Base-by-base conservation (phyloP, 2,113 vertebrate genomes). In the Ptyas mucosa region DNA sequence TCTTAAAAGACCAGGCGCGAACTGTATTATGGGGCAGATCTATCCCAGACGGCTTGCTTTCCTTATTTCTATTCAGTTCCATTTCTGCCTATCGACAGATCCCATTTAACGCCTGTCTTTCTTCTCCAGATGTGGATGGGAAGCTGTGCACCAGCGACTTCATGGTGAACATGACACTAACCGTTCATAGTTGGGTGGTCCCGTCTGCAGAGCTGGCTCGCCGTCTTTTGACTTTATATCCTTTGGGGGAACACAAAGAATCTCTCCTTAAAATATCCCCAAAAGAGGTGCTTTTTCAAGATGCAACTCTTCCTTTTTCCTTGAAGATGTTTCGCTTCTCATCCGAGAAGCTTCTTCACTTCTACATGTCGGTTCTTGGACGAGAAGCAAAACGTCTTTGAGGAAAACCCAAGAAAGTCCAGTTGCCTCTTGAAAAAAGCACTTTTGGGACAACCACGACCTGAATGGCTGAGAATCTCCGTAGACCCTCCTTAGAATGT, bases 111-210 rank as follows among this genome's bases (percentile, higher is more conserved):
- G 15, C n/a, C n/a, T 15, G 88, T 8, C 18, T 0, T 58, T 26
- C 88, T 23, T 34, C 18, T 88, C 15, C 58, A 98, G 97, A 97
- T 90, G 88, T 95, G 0, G 55, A 96, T 0, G 97, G 97, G 20
- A 96, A 86, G 89, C 95, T 98, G 11, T 75, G 96, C 89, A 94
- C 88, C 0, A 95, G 96, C 34, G 96, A 96, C 51, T 94, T 97
- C 93, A 57, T 95, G 61, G 95, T 98, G 54, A 96, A 98, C 92
- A 97, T 98, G 96, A 96, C 94, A 2, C 93, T 98, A 26, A 94
- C 97, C 20, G 97, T 97, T 95, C 97, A 98, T 64, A 97, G 95
- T 90, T 97, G 97, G 97, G 97, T 98, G 81, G 90, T 98, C 85
- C 95, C 97, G 9, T 98, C 97, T 0, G 89, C 96, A 0, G 95